Evolutionary conservation across 2,797 vertebrate genomes (phyloP).

Genomic region (Cuniculus paca): DNA sequence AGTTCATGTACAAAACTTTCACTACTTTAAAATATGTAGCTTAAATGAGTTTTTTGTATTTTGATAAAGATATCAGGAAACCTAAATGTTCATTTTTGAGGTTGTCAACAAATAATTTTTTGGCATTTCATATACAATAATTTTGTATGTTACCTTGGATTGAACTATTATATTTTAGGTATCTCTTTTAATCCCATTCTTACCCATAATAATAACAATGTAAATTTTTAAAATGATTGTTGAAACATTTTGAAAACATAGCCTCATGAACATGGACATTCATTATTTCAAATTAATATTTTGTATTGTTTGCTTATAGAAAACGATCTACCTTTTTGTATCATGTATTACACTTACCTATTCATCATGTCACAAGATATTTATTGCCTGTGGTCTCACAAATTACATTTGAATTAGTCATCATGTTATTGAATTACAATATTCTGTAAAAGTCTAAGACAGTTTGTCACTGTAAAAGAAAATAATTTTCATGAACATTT

Average conservation of each 20-base stretch:
- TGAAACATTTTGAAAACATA: background rate
- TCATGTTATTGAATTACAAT: conserved; percentile 44
- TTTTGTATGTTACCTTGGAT: background rate
- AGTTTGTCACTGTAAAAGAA: conserved; percentile 8
- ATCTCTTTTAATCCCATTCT: conserved; percentile 47
- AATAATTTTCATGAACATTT: background rate
- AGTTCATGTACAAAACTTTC: background rate
- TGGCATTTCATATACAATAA: conserved; percentile 31
- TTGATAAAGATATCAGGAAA: background rate
- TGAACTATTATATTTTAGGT: conserved; percentile 33
- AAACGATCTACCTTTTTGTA: background rate
- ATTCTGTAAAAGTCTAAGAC: background rate
- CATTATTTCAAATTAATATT: conserved; percentile 32
- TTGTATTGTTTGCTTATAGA: conserved; percentile 9
- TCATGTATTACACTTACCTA: background rate
- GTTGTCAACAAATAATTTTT: background rate
- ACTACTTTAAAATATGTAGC: background rate
- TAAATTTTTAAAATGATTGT: background rate
- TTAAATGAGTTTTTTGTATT: background rate
- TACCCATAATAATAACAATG: background rate
- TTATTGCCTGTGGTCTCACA: background rate
- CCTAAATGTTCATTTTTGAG: conserved; percentile 36
- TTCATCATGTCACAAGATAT: background rate
- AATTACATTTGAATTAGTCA: conserved; percentile 39
- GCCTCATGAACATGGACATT: background rate